Evolutionary conservation across 2,888 invertebrate genomes (phyloP).

Genomic region (Rhamnusium bicolor): DNA sequence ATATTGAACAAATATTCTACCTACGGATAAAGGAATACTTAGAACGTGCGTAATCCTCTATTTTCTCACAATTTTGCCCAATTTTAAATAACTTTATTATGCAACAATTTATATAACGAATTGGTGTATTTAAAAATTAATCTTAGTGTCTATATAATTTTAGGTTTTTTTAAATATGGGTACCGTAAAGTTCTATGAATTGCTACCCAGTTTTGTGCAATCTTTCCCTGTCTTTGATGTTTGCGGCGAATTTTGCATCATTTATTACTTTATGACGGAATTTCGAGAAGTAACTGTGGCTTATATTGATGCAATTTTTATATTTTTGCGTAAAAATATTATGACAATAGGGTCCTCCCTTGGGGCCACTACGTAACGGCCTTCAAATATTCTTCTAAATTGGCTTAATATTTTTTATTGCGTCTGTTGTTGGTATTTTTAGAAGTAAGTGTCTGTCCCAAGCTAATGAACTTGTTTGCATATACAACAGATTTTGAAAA

Average conservation of each 20-base stretch:
- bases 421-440: neutral
- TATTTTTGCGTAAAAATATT: slow-evolving; percentile 10
- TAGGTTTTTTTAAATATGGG: neutral
- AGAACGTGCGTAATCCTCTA: neutral
- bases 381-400: neutral
- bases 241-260: slow-evolving; percentile 1
- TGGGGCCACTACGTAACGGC: neutral
- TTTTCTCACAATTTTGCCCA: neutral
- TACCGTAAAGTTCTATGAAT: slow-evolving; percentile 10
- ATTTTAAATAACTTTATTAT: neutral
- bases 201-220: neutral
- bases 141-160: neutral
- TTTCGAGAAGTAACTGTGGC: neutral
- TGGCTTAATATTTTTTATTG: neutral
- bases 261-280: neutral
- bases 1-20: neutral
- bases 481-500: no score
- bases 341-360: neutral
- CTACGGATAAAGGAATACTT: neutral
- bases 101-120: neutral
- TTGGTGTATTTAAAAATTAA: neutral
- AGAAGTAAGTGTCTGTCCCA: neutral
- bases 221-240: neutral
- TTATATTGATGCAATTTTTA: neutral
- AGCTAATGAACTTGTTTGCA: neutral